These are phyloP conservation scores for Parnassius mnemosyne DNA, from an alignment of 2,888 invertebrate species.

Conservation along the genomic window DNA sequence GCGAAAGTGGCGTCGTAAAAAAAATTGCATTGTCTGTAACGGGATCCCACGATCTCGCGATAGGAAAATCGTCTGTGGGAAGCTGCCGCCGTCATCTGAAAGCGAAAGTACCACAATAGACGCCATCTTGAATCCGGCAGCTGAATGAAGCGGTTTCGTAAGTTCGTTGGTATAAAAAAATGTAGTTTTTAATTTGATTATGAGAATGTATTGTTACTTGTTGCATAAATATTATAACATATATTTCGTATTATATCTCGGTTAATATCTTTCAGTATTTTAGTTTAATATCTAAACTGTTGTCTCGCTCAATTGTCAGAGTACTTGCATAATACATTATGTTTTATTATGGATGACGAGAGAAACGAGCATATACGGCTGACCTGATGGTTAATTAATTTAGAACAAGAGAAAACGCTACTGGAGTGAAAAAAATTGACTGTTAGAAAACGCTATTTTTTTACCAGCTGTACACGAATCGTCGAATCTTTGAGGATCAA, in stretches of 20 bases:
- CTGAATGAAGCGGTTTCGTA: slow-evolving; percentile 20
- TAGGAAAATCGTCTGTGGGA: slow-evolving; percentile 76
- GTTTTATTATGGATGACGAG: too few relatives aligned
- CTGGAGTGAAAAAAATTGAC: too few relatives aligned
- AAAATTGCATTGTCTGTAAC: slow-evolving; percentile 66
- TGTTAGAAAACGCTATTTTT: too few relatives aligned
- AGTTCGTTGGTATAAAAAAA: slow-evolving; percentile 32
- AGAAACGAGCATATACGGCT: too few relatives aligned
- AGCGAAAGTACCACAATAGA: slow-evolving; percentile 69
- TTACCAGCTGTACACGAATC: too few relatives aligned
- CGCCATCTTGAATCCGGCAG: slow-evolving; percentile 24
- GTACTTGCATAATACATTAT: not conserved
- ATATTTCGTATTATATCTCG: not conserved
- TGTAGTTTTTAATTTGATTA: slow-evolving; percentile 20
- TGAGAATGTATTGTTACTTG: slow-evolving; percentile 16
- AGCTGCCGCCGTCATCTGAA: slow-evolving; percentile 53
- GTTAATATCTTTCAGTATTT: not conserved
- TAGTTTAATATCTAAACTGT: too few relatives aligned
- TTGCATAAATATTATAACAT: slow-evolving; percentile 13
- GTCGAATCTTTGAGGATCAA: too few relatives aligned
- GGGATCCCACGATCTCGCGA: slow-evolving; percentile 73
- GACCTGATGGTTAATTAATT: too few relatives aligned
- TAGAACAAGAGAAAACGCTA: too few relatives aligned
- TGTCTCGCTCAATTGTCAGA: too few relatives aligned
- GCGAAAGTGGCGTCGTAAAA: slow-evolving; percentile 71